Evolutionary conservation across 1,140 invertebrate genomes (phyloP).

Genomic region (Mylabris phalerata): DNA sequence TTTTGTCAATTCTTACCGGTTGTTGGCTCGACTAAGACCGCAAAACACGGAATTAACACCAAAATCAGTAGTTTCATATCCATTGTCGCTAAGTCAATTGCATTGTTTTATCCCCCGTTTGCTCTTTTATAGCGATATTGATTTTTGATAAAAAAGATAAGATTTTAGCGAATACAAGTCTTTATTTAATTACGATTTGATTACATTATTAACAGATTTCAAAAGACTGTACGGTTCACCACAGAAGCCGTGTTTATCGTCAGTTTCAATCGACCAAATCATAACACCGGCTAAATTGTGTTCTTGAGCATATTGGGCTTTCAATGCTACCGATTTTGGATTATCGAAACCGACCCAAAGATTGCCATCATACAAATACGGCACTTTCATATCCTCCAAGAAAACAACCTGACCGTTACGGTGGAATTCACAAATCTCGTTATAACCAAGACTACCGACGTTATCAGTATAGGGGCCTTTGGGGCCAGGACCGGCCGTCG

Average conservation of each 20-base stretch:
- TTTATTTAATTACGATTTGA: background rate
- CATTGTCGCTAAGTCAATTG: background rate
- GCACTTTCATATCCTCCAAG: conserved; percentile 48
- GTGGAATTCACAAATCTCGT: conserved; percentile 29
- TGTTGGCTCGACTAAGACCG: too few species aligned
- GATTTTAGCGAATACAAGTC: background rate
- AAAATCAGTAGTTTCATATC: too few species aligned
- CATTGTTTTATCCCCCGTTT: too few species aligned
- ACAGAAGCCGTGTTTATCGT: conserved; percentile 58
- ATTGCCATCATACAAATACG: conserved; percentile 53
- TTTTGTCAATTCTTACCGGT: too few species aligned
- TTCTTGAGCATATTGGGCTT: conserved; percentile 35
- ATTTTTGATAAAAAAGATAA: too few species aligned
- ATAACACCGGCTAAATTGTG: conserved; percentile 54
- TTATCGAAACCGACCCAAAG: conserved; percentile 75
- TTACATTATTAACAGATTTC: conserved; percentile 46
- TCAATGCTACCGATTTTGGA: conserved; percentile 44
- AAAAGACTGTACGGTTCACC: conserved; percentile 52
- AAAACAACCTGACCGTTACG: conserved; percentile 42
- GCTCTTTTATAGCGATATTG: too few species aligned
- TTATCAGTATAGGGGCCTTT: conserved; percentile 54
- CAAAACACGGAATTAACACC: too few species aligned
- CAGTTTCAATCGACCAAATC: conserved; percentile 68
- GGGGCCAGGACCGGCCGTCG: conserved; percentile 47
- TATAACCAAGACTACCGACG: conserved; percentile 52